Percentiles rank a stretch among this genome's conserved stretches.
These are phyloP conservation scores for Samia ricini DNA, from an alignment of 1,140 invertebrate genomes.

Conservation along the genomic window DNA sequence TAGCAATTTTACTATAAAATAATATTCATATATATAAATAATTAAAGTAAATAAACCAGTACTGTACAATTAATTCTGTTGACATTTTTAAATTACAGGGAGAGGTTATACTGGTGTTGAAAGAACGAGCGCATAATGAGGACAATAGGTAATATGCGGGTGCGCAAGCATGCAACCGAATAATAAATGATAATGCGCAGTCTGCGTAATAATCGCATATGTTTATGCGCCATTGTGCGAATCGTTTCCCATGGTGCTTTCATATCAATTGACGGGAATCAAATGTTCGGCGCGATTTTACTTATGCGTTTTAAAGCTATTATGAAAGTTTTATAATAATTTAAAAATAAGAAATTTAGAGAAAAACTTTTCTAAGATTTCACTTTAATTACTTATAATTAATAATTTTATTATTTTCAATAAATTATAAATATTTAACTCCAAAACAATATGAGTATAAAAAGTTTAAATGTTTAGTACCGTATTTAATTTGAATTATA, in stretches of 20 bases:
- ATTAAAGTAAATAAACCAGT: too few species aligned
- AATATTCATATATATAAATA: too few species aligned
- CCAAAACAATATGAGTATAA: too few species aligned
- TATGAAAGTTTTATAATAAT: too few species aligned
- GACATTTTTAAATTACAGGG: constrained; percentile 3
- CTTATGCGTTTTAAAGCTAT: neutral
- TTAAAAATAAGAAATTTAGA: neutral
- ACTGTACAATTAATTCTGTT: too few species aligned
- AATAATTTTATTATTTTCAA: too few species aligned
- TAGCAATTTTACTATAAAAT: too few species aligned
- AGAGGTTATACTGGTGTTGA: constrained; percentile 14
- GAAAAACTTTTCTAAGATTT: too few species aligned
- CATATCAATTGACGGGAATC: neutral
- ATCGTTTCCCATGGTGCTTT: constrained; percentile 21
- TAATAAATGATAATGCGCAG: constrained; percentile 22
- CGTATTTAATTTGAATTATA: too few species aligned
- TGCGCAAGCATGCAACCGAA: constrained; percentile 21
- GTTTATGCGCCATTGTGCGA: constrained; percentile 21
- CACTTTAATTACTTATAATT: too few species aligned
- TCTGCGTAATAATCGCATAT: constrained; percentile 14
- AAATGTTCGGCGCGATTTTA: neutral
- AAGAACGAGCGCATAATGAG: constrained; percentile 14
- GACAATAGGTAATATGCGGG: constrained; percentile 19
- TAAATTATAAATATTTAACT: too few species aligned
- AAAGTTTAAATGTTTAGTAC: too few species aligned